phyloP scores from a whole-genome alignment of 2,113 vertebrate genomes.

The Pao palembangensis region DNA sequence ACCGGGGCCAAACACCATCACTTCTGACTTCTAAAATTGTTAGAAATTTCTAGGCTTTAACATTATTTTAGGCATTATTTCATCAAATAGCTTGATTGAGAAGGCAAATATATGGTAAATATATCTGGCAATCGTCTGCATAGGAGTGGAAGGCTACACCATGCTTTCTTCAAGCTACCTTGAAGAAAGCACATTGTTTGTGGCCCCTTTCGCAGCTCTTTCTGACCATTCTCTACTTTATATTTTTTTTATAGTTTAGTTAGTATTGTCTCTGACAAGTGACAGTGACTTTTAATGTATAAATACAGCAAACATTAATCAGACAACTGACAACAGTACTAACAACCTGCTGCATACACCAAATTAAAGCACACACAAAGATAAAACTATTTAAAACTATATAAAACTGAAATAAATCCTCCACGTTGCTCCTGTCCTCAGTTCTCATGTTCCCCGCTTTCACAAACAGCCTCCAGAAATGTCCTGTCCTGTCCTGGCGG shows the following conservation, averaged over 20 bases:
- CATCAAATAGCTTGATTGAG: no score
- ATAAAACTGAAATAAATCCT: not conserved
- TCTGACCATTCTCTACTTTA: conserved; percentile 23
- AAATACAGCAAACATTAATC: not conserved
- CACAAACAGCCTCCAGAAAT: conserved; percentile 27
- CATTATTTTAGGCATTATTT: no score
- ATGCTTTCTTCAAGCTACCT: conserved; percentile 17
- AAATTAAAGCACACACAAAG: not conserved
- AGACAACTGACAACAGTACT: not conserved
- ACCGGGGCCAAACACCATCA: no score
- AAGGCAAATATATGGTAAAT: no score
- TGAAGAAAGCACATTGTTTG: conserved; percentile 32
- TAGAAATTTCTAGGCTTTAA: no score
- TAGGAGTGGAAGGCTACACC: no score
- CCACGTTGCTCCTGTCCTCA: not conserved
- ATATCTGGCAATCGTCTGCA: not conserved
- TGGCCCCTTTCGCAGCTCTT: conserved; percentile 17
- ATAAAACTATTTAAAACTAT: not conserved
- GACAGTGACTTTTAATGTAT: no score
- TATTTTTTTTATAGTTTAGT: no score
- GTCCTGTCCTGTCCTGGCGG: conserved; percentile 50
- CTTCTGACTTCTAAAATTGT: no score
- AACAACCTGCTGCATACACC: no score
- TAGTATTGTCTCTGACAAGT: no score
- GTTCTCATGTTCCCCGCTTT: conserved; percentile 23